A percentile compares a stretch with the other conserved stretches of the same genome.
Evolutionary conservation across 2,888 invertebrate genomes (phyloP).

Genomic region (Melinaea marsaeus): DNA sequence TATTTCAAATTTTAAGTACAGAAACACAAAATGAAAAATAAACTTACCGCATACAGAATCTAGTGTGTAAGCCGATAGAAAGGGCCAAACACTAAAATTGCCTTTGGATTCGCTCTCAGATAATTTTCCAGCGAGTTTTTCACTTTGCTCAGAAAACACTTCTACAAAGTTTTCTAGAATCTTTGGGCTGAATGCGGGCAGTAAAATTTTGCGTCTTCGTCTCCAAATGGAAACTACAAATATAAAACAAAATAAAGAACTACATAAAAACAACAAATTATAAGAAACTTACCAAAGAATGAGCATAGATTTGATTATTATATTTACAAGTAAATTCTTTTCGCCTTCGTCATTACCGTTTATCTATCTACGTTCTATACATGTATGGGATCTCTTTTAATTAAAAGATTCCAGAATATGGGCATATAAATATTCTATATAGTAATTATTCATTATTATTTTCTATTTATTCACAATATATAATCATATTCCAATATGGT

Average conservation of each 20-base stretch:
- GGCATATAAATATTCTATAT: no score
- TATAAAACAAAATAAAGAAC: not conserved
- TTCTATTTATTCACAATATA: not conserved
- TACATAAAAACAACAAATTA: not conserved
- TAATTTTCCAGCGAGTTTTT: conserved; percentile 66
- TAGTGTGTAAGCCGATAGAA: conserved; percentile 75
- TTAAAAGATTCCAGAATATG: no score
- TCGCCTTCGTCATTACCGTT: no score
- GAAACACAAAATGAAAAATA: not conserved
- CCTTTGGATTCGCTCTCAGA: conserved; percentile 37
- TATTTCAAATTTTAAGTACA: not conserved
- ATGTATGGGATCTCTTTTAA: no score
- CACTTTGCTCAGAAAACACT: conserved; percentile 79
- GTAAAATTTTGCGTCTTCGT: conserved; percentile 78
- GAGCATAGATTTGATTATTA: no score
- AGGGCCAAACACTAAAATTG: conserved; percentile 73
- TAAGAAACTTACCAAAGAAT: no score
- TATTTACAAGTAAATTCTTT: no score
- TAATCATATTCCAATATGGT: not conserved
- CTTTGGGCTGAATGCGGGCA: conserved; percentile 83
- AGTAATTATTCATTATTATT: no score
- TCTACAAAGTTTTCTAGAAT: conserved; percentile 81
- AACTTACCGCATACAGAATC: conserved; percentile 81
- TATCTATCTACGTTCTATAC: no score
- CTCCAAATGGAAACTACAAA: conserved; percentile 77